Evolutionary conservation across 2,113 vertebrate species (phyloP).

Genomic region (Pogona vitticeps): DNA sequence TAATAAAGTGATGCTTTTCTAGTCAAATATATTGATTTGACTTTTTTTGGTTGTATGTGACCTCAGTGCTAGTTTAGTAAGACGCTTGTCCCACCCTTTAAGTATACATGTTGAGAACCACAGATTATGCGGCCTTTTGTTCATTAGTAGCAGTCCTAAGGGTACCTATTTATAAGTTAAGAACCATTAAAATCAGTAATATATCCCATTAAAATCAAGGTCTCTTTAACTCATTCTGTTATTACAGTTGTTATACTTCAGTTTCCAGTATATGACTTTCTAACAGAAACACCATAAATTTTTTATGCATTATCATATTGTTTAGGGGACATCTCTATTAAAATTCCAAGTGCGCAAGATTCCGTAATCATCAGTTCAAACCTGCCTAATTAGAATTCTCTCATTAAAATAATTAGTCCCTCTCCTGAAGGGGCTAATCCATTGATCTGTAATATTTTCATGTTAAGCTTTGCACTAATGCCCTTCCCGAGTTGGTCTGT

Average conservation of each 20-base stretch:
- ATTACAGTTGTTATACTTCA: neutral
- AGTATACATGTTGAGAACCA: neutral
- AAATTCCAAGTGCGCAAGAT: conserved; percentile 46
- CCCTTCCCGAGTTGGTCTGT: conserved; percentile 25
- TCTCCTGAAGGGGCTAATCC: conserved; percentile 54
- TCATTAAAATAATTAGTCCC: conserved; percentile 65
- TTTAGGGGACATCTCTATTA: conserved; percentile 37
- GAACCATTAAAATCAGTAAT: neutral
- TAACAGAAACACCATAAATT: neutral
- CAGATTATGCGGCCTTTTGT: neutral
- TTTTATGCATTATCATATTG: neutral
- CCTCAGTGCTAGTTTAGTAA: too few species aligned
- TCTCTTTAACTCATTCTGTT: neutral
- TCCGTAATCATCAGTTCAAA: conserved; percentile 53
- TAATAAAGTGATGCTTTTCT: neutral
- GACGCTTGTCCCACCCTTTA: neutral
- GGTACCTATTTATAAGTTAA: neutral
- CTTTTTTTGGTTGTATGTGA: neutral
- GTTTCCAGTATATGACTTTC: neutral
- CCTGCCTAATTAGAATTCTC: conserved; percentile 58
- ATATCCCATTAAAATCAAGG: neutral
- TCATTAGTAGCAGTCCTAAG: neutral
- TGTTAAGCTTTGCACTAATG: conserved; percentile 40
- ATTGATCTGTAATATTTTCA: conserved; percentile 52
- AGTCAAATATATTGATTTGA: neutral